Base-by-base conservation (phyloP, 2,888 invertebrate species). In the Sarcophaga carnaria region DNA sequence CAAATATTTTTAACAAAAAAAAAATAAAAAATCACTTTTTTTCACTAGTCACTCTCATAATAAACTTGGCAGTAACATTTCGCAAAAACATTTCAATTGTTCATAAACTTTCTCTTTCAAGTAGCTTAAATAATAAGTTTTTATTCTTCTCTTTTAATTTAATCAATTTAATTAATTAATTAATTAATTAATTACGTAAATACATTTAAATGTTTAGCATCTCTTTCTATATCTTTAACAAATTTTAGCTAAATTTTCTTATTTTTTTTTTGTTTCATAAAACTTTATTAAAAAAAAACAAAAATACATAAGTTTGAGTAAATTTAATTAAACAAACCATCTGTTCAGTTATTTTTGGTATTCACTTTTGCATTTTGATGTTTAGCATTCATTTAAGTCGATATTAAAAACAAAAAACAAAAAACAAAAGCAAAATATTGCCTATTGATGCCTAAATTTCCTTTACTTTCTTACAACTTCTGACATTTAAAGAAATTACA, bases 351-450 rank as follows among this genome's bases (percentile, higher is more conserved):
- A 64, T 86, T 79, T 79, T 47, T 47, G 47, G 14, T 64, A 77
- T 47, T 47, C 37, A 78, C 83, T 82, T 81, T 87, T 87, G 87
- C 87, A 87, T 87, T 87, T 87, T 87, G 84, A 79, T 87, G 87
- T 87, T 84, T 84, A 84, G 87, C 87, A 81, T 80, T 84, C 83
- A 81, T 81, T 74, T 78, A 72, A 77, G 71, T 77, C 27, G 14
- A 11, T 66, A 22, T 25, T 66, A 5, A 25, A 27, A 17, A 27
- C 47, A 49, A 27, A 79, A 84, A 27, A 47, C 20, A 63, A 63
- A 12, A 74, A 74, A 72, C 59, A 49, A 27, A 79, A 84, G 72
- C 77, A 72, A 83, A 54, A 62, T 67, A 75, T 67, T 62, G 69
- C 62, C 62, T 63, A 22, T 63, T 69, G 62, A 17, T 70, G 54